Evolutionary conservation across 2,113 vertebrate genomes (phyloP), one percentile per base, ranked within the genome.

Genomic region (Oryzias woworae): DNA sequence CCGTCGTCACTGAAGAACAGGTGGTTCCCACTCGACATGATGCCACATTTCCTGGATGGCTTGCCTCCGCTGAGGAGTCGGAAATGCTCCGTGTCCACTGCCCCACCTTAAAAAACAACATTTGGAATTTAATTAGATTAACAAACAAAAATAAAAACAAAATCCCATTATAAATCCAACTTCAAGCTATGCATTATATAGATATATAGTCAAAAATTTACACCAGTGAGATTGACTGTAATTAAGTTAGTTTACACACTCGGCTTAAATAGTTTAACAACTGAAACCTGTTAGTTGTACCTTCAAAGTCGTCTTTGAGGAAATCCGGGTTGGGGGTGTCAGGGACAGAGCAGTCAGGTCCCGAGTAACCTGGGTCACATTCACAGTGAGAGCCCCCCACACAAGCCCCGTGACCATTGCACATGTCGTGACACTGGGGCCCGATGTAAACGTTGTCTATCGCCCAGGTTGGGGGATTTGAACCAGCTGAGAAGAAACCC

Each of bases 221-320:
- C 7, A 8, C 31, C 31, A 36, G 31, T 7, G 8, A 36, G 8
- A 10, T 10, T 10, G 7, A 10, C 31, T 5, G 26, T 28, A 28
- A 28, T 28, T 36, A 36, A 8, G 8, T 10, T 36, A 10, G 1
- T 36, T 10, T 10, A 36, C 8, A 36, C 8, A 4, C 26, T 28
- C 26, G 4, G 26, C 6, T 6, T 28, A 1, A 28, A 28, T 2
- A 36, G 36, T 36, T 36, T 12, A 36, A 36, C 26, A 28, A 28
- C 26, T 4, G 7, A 28, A 28, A 28, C 26, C 26, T n/a, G 14
- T 12, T 52, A 4, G 7, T 53, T 55, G 23, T 92, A 99, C 97
- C 97, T 96, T 99, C 96, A 86, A 99, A 99, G 83, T 99, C 97
- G 71, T 98, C 96, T 77, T 98, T 98, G 15, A 99, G 94, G 85